Evolutionary conservation across 2,888 invertebrate genomes (phyloP), one percentile per base, ranked within the genome.

Genomic region (Hedychridium roseum): DNA sequence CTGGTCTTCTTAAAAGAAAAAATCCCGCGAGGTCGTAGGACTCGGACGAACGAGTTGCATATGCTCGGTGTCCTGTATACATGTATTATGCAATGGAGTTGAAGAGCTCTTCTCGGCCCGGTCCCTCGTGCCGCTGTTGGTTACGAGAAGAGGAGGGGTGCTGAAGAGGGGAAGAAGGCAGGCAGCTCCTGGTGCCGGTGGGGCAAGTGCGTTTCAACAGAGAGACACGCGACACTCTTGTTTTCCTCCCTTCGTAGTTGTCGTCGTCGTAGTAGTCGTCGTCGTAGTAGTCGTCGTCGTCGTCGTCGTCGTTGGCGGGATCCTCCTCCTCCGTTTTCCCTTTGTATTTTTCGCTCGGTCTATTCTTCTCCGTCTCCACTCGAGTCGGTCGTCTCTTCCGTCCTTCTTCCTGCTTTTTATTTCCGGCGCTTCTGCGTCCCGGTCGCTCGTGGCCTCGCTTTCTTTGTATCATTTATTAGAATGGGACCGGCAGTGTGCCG

Each of bases 161-260:
- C 7, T 38, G 28, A 23, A 27, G 15, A 35, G 27, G 39, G 14
- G 18, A 23, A 18, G n/a, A 23, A 26, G 43, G 35, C 44, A 45
- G 48, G 36, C 44, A 37, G 59, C n/a, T n/a, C n/a, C n/a, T n/a
- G n/a, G n/a, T n/a, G n/a, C n/a, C n/a, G 55, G 45, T 53, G 59
- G 63, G 66, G 56, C 67, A 70, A 73, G 71, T 72, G 66, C 72
- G 69, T 77, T 74, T 77, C 70, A 77, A 76, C 71, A 76, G n/a
- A n/a, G n/a, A n/a, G 76, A 76, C 73, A 74, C 69, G 65, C 71
- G 75, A 74, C 76, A 76, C 76, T 77, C 66, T 59, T 70, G 66
- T 70, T 70, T 64, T n/a, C n/a, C n/a, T n/a, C n/a, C n/a, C n/a
- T n/a, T n/a, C n/a, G n/a, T n/a, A n/a, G n/a, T n/a, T n/a, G n/a